These are phyloP conservation scores for Corbicula japonica DNA, from an alignment of 2,888 invertebrate genomes.

Conservation along the genomic window DNA sequence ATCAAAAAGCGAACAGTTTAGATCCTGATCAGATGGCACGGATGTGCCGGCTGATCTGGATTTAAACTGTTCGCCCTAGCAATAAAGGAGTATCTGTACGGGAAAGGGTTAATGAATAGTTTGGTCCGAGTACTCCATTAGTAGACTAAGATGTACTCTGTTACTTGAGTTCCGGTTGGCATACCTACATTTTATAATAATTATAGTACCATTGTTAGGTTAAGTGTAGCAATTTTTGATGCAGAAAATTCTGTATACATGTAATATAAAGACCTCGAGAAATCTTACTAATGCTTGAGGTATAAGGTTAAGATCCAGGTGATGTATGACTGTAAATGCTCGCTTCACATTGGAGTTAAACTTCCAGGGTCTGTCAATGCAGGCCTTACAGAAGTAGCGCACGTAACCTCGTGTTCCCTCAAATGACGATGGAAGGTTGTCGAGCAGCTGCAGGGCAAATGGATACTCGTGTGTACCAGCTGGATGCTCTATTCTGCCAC, in stretches of 20 bases:
- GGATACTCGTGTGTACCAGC: conserved; percentile 77
- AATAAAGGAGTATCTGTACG: too few species aligned
- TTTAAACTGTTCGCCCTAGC: too few species aligned
- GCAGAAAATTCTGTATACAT: neutral
- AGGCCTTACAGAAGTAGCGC: conserved; percentile 93
- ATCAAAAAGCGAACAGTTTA: too few species aligned
- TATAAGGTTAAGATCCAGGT: conserved; percentile 76
- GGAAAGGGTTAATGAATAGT: too few species aligned
- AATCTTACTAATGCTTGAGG: conserved; percentile 71
- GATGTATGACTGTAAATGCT: conserved; percentile 91
- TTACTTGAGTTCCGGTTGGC: too few species aligned
- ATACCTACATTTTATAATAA: too few species aligned
- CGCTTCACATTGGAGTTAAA: conserved; percentile 94
- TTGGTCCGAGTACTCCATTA: too few species aligned
- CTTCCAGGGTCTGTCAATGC: conserved; percentile 93
- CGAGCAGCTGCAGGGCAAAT: conserved; percentile 76
- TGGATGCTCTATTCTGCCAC: conserved; percentile 68
- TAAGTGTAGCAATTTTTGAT: too few species aligned
- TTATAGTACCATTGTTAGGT: too few species aligned
- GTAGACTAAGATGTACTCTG: too few species aligned
- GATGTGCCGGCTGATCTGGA: too few species aligned
- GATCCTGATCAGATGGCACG: too few species aligned
- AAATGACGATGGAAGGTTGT: conserved; percentile 83
- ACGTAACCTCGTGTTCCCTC: conserved; percentile 89
- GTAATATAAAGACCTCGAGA: neutral